Conservation (phyloP, 2,113 vertebrate species). For the Ptilonorhynchus violaceus region DNA sequence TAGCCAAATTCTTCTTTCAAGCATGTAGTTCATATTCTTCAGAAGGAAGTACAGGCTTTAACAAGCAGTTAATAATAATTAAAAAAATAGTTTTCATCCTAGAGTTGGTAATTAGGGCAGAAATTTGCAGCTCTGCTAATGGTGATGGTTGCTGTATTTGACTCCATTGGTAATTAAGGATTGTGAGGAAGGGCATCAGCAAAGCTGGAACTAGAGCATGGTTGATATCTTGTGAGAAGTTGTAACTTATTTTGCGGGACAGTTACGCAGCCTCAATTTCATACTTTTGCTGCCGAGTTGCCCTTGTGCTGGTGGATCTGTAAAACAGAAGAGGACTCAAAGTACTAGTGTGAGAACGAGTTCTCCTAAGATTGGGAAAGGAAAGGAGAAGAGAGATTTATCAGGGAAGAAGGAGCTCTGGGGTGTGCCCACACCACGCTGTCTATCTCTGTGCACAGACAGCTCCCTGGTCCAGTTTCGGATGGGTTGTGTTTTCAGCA, state of each 20-base stretch:
- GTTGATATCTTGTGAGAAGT: constrained; percentile 2
- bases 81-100: background rate
- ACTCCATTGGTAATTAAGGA: background rate
- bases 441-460: rapidly evolving
- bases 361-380: background rate
- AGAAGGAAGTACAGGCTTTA: background rate
- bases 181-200: background rate
- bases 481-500: background rate
- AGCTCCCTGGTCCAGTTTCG: rapidly evolving
- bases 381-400: background rate
- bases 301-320: background rate
- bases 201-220: constrained; percentile 24
- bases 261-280: background rate
- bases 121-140: constrained; percentile 20
- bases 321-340: background rate
- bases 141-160: background rate
- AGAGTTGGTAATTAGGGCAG: constrained; percentile 46
- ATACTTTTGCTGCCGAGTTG: background rate
- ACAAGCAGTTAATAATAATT: background rate
- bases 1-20: background rate
- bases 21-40: background rate
- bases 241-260: background rate
- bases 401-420: background rate
- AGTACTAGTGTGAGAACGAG: background rate
- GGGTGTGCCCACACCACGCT: rapidly evolving